These are phyloP conservation scores for Chamaedrilus cognettii DNA, from an alignment of 2,888 invertebrate genomes.

Conservation along the genomic window DNA sequence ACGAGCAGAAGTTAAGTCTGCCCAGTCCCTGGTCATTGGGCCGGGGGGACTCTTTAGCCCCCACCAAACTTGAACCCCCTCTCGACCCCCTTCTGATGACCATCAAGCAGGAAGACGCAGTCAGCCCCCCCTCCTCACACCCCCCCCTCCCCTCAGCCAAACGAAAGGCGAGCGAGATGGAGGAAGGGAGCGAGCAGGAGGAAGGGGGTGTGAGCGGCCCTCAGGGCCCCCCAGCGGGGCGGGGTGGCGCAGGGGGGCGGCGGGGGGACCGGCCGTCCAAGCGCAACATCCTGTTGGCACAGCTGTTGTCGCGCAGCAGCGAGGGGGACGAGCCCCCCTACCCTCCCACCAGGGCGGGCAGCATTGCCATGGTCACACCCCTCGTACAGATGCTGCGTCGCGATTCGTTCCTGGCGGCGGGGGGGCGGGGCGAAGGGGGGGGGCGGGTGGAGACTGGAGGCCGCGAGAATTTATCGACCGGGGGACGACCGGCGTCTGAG, in stretches of 20 bases:
- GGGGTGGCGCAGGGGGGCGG: background rate
- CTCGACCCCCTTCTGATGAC: background rate
- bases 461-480: no score
- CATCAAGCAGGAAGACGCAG: background rate
- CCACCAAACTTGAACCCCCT: no score
- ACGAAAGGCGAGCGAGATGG: conserved; percentile 9
- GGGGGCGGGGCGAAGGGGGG: background rate
- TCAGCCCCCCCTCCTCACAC: background rate
- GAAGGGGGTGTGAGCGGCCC: background rate
- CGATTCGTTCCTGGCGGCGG: background rate
- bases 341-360: conserved; percentile 1
- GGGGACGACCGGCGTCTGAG: background rate
- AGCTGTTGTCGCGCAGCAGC: conserved; percentile 15
- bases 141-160: background rate
- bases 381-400: conserved; percentile 23
- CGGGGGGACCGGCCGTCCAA: conserved; percentile 12
- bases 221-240: background rate
- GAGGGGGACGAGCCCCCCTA: background rate
- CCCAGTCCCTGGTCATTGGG: no score
- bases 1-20: no score
- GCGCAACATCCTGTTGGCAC: conserved; percentile 23
- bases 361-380: conserved; percentile 26
- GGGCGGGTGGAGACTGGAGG: background rate
- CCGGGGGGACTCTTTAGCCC: no score
- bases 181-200: background rate